phyloP scores from a whole-genome alignment of 2,888 invertebrate genomes.

The Dioctria linearis region DNA sequence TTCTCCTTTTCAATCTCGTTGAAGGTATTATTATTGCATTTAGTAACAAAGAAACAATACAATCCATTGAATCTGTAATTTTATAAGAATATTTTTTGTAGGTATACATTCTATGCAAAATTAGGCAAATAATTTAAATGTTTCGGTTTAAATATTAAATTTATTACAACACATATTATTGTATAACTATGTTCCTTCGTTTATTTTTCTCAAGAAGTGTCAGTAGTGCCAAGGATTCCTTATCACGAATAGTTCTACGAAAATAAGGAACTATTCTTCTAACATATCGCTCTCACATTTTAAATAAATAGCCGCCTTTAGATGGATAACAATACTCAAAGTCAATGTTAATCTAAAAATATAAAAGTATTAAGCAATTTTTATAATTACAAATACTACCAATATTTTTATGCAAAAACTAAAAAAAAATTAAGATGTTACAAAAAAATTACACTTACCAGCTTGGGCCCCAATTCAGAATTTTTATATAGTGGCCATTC shows the following conservation, averaged over 20 bases:
- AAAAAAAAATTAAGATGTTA: neutral
- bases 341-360: conserved; percentile 4
- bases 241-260: neutral
- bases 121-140: too few relatives aligned
- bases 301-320: neutral
- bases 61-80: conserved; percentile 14
- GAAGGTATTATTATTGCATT: conserved; percentile 22
- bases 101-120: too few relatives aligned
- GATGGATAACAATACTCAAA: neutral
- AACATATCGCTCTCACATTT: neutral
- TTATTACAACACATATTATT: neutral
- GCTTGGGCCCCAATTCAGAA: neutral
- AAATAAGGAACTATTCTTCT: conserved; percentile 9
- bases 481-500: conserved; percentile 14
- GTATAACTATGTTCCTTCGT: neutral
- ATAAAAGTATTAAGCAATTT: neutral
- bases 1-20: neutral
- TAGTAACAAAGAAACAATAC: neutral
- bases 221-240: neutral
- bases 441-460: conserved; percentile 9
- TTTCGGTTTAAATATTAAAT: neutral
- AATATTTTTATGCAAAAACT: neutral
- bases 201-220: neutral
- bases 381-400: neutral
- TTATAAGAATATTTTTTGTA: too few relatives aligned